Base-by-base conservation (phyloP, 2,888 invertebrate species). In the Limnephilus rhombicus region DNA sequence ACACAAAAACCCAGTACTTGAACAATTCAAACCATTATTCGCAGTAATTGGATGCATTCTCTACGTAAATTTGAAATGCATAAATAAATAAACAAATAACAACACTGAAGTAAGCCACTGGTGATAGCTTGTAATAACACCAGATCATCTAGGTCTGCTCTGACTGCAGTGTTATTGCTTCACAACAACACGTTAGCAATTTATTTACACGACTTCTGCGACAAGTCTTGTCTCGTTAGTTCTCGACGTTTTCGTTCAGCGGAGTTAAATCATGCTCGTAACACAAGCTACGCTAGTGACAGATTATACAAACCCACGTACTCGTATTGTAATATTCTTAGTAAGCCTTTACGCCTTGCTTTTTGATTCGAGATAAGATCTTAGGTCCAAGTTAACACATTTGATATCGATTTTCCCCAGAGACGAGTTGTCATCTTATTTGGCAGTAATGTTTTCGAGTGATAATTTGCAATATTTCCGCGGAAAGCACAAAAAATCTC, bases 201-300 rank as follows among this genome's bases (percentile, higher is more conserved):
- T 68, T 68, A 68, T 68, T 68, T 68, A 24, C 68, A 68, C n/a
- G 68, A 68, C 68, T 68, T 24, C 68, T 68, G 68, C 68, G 68
- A 68, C 68, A 68, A 68, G 68, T 68, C 68, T 68, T 68, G 68
- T 68, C 68, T 68, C 68, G 68, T 68, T 68, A 68, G 68, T n/a
- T 68, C 68, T 68, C 24, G 68, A 24, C 24, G 24, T 24, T 68
- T 68, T 68, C 68, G 68, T n/a, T 68, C 68, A 68, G 68, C 9
- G 24, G 0, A 68, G 68, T 68, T 68, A 68, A 68, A 68, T 68
- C 68, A 68, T 9, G 24, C 2, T 24, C 2, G 9, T 24, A 68
- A 24, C n/a, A 68, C n/a, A n/a, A 68, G 24, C 68, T 68, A 24
- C 68, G 12, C 15, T 68, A n/a, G 68, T 68, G 68, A 68, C 24